Evolutionary conservation across 2,113 vertebrate species (phyloP).

Genomic region (Osmerus mordax): DNA sequence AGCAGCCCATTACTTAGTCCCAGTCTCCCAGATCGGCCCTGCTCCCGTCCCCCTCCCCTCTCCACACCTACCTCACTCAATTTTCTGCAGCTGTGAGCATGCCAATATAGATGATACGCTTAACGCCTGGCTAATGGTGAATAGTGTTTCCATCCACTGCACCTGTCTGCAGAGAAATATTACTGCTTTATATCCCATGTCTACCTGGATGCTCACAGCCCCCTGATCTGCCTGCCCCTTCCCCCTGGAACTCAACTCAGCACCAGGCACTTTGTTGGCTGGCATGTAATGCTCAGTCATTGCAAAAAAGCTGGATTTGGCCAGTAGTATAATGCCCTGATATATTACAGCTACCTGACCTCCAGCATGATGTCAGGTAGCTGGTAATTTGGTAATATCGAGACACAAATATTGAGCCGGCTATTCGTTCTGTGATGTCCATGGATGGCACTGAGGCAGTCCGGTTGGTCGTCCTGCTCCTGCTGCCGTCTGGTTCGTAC

Average conservation of each 20-base stretch:
- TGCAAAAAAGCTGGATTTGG: background rate
- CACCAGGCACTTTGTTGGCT: background rate
- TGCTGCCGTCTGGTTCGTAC: too few relatives aligned
- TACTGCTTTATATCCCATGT: background rate
- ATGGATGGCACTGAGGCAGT: background rate
- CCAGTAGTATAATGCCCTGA: background rate
- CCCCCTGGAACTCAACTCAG: too few relatives aligned
- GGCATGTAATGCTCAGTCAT: background rate
- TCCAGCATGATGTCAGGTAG: background rate
- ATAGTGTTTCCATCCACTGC: conserved; percentile 46
- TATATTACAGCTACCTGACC: background rate
- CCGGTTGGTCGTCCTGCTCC: background rate
- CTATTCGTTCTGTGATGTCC: background rate
- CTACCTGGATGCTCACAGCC: conserved; percentile 4
- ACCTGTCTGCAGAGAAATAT: conserved; percentile 37
- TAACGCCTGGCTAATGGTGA: conserved; percentile 51
- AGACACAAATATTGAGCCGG: too few relatives aligned
- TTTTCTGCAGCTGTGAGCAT: conserved; percentile 71
- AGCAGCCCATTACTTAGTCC: conserved; percentile 50
- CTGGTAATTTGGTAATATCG: background rate
- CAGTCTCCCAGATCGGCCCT: conserved; percentile 28
- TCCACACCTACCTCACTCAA: conserved; percentile 55
- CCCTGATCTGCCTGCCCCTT: background rate
- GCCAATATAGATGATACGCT: conserved; percentile 59
- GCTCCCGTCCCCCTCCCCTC: conserved; percentile 10